These are phyloP conservation scores for Periphyllus acericola DNA, from an alignment of 2,888 invertebrate species.

Conservation along the genomic window DNA sequence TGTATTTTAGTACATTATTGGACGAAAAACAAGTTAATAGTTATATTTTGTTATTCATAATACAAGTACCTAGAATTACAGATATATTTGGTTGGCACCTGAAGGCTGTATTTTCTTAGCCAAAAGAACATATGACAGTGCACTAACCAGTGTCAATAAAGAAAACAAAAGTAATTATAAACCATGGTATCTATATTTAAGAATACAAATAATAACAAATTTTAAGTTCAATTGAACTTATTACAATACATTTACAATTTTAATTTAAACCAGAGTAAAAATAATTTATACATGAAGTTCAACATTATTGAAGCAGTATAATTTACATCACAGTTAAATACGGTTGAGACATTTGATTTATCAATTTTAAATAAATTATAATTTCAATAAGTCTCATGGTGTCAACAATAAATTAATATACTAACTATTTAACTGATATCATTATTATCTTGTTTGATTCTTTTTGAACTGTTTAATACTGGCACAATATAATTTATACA, in stretches of 20 bases:
- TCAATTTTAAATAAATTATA: background rate
- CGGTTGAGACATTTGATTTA: background rate
- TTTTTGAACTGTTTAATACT: background rate
- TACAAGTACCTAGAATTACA: too few relatives aligned
- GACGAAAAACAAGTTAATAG: too few relatives aligned
- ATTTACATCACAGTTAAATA: background rate
- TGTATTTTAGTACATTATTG: too few relatives aligned
- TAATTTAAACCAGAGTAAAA: background rate
- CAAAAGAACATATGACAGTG: too few relatives aligned
- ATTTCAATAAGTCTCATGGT: background rate
- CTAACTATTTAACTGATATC: background rate
- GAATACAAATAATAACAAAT: background rate
- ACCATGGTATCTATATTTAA: background rate
- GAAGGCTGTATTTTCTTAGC: too few relatives aligned
- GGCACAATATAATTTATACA: background rate
- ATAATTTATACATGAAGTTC: background rate
- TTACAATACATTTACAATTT: background rate
- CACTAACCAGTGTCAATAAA: background rate
- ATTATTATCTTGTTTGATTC: slow-evolving; percentile 6
- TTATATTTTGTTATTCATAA: too few relatives aligned
- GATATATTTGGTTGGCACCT: too few relatives aligned
- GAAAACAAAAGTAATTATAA: background rate
- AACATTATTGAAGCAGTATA: background rate
- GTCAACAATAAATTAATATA: too few relatives aligned
- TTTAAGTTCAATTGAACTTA: background rate